Conservation (phyloP, 2,888 invertebrate genomes). For the Allolobophora icterica region DNA sequence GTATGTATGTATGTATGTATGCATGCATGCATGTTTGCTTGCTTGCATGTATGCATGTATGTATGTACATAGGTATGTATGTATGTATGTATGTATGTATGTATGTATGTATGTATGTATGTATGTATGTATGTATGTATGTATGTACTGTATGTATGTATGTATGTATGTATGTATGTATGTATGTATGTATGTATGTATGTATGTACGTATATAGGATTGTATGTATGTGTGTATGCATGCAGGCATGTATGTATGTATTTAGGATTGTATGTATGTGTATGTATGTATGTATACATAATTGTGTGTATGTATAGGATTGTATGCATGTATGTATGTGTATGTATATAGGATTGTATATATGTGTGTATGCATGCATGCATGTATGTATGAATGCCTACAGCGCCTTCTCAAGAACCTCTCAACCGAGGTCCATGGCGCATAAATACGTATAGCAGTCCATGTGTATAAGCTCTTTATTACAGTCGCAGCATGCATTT, state of each 20-base stretch:
- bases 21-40: slow-evolving; percentile 27
- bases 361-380: background rate
- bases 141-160: slow-evolving; percentile 14
- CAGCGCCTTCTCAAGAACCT: too few relatives aligned
- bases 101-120: background rate
- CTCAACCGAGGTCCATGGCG: too few relatives aligned
- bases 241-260: background rate
- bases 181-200: background rate
- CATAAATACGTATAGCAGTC: too few relatives aligned
- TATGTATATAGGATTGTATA: background rate
- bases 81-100: background rate
- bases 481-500: background rate
- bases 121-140: slow-evolving; percentile 22
- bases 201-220: background rate
- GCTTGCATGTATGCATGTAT: background rate
- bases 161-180: background rate
- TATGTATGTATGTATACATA: slow-evolving; percentile 23
- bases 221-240: too few relatives aligned
- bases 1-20: slow-evolving; percentile 27
- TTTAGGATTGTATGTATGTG: background rate
- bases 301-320: slow-evolving; percentile 33
- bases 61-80: background rate
- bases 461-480: background rate
- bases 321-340: background rate
- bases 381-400: background rate